Conservation (phyloP, 2,113 vertebrate species). For the Lota lota region DNA sequence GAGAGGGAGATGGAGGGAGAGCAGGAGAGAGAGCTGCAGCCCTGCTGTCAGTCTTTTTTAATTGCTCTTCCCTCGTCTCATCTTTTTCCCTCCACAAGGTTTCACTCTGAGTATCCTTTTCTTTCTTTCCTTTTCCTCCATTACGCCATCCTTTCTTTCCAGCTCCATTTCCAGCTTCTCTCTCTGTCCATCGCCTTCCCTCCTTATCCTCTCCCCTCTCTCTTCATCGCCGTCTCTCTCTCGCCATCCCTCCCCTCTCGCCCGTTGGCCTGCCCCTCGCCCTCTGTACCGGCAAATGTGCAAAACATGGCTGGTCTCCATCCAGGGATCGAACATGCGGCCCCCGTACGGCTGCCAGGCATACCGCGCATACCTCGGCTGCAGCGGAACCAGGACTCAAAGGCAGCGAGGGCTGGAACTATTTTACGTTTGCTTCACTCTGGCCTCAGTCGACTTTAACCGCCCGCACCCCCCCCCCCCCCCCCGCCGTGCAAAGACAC, state of each 20-base stretch:
- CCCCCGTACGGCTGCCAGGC: too few species aligned
- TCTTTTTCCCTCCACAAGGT: too few species aligned
- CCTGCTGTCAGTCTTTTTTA: too few species aligned
- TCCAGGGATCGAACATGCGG: slow-evolving; percentile 32
- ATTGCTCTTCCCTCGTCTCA: too few species aligned
- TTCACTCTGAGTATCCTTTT: too few species aligned
- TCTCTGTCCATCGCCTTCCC: background rate
- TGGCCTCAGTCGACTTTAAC: slow-evolving; percentile 37
- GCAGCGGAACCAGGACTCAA: slow-evolving; percentile 25
- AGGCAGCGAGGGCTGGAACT: slow-evolving; percentile 6
- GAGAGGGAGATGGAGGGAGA: too few species aligned
- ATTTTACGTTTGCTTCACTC: slow-evolving; percentile 37
- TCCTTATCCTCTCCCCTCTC: slow-evolving; percentile 1
- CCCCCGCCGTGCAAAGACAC: slow-evolving; percentile 3
- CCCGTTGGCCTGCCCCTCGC: background rate
- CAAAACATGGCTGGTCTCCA: slow-evolving; percentile 20
- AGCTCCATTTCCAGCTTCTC: too few species aligned
- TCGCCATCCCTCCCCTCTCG: slow-evolving; percentile 12
- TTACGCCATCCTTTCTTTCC: too few species aligned
- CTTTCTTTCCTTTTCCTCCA: too few species aligned
- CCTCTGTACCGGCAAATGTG: background rate
- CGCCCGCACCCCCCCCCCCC: slow-evolving; percentile 7
- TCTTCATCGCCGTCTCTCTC: slow-evolving; percentile 13
- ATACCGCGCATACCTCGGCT: slow-evolving; percentile 26
- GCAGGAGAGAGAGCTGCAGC: too few species aligned